Percentiles rank a stretch among this genome's conserved stretches.
Evolutionary conservation across 30 jellyfish, hydroid and myxozoan genomes (phyloP).

Genomic region (Euphysa ruthae): DNA sequence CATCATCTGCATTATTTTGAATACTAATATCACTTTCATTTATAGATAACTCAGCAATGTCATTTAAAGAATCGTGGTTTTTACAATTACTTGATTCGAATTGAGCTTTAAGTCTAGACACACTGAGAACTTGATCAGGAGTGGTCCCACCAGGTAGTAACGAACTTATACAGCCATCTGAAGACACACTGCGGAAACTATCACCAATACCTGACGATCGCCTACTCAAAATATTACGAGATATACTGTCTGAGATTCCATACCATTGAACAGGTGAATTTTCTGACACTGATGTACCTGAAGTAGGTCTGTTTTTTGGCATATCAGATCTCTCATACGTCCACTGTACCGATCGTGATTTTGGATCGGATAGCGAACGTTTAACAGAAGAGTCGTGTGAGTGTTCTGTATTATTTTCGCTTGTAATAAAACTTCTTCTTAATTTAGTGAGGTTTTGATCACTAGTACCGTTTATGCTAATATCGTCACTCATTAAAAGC

Average conservation of each 20-base stretch:
- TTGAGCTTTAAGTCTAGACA: constrained; percentile 9
- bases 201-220: constrained; percentile 36
- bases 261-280: background rate
- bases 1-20: background rate
- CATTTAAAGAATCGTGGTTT: background rate
- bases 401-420: too few species aligned
- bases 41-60: background rate
- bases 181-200: constrained; percentile 27
- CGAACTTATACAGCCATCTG: constrained; percentile 1
- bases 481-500: too few species aligned
- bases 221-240: background rate
- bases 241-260: constrained; percentile 9
- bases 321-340: background rate
- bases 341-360: constrained; percentile 2
- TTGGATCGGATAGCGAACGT: constrained; percentile 25
- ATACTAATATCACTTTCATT: too few species aligned
- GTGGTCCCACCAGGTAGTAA: background rate
- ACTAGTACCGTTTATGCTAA: too few species aligned
- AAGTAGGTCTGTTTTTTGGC: background rate
- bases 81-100: background rate
- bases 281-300: background rate
- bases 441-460: too few species aligned
- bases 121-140: constrained; percentile 2
- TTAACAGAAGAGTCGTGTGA: too few species aligned
- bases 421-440: too few species aligned